phyloP scores from a whole-genome alignment of 2,888 invertebrate species.

The Lycocerus yunnanus region DNA sequence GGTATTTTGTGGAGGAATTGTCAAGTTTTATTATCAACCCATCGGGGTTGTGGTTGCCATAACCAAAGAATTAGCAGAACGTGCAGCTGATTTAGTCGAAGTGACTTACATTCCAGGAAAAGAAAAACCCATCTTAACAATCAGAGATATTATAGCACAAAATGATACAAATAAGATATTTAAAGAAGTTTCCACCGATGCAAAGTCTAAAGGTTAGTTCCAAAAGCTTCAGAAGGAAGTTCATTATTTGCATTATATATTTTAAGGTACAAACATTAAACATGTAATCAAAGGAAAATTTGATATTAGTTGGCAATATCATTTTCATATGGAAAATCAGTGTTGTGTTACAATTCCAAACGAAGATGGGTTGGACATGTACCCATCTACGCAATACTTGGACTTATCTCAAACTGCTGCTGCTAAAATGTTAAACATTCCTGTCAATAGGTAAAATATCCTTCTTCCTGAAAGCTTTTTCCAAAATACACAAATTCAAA shows the following conservation, averaged over 20 bases:
- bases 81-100: conserved; percentile 63
- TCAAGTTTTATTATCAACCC: conserved; percentile 73
- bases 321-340: conserved; percentile 79
- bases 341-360: conserved; percentile 65
- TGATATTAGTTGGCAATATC: conserved; percentile 69
- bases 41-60: conserved; percentile 75
- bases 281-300: conserved; percentile 61
- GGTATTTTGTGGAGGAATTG: conserved; percentile 58
- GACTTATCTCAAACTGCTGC: neutral
- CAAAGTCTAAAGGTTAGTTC: conserved; percentile 48
- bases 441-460: neutral
- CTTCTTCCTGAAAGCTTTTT: no score
- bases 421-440: neutral
- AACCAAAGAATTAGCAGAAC: conserved; percentile 62
- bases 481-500: no score
- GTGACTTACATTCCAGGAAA: conserved; percentile 60
- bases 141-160: conserved; percentile 59
- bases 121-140: conserved; percentile 54
- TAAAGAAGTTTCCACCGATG: conserved; percentile 47
- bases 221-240: no score
- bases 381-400: neutral
- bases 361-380: conserved; percentile 57
- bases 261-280: conserved; percentile 36
- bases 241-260: neutral
- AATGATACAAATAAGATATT: conserved; percentile 55